Evolutionary conservation across 2,113 vertebrate species (phyloP).

Genomic region (Lampris incognitus): DNA sequence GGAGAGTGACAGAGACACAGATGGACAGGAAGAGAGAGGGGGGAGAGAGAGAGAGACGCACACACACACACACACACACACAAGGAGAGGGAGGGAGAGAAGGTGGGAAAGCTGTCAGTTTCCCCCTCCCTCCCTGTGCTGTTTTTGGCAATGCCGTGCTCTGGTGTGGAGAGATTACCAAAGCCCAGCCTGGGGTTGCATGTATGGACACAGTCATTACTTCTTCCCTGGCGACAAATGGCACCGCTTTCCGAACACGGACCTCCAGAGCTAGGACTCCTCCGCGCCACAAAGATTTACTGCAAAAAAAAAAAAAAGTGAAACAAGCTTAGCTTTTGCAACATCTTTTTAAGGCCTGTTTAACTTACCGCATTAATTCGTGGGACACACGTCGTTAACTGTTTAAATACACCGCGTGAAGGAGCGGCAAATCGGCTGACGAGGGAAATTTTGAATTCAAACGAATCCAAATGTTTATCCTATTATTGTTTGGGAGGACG

Average conservation of each 20-base stretch:
- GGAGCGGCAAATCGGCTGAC: slow-evolving; percentile 47
- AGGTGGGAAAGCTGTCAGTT: slow-evolving; percentile 65
- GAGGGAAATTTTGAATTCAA: neutral
- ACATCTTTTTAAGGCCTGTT: slow-evolving; percentile 61
- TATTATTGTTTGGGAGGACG: slow-evolving; percentile 17
- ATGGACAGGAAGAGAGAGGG: slow-evolving; percentile 59
- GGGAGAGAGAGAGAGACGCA: slow-evolving; percentile 51
- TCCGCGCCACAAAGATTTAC: slow-evolving; percentile 1
- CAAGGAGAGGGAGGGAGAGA: slow-evolving; percentile 55
- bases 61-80: slow-evolving; percentile 71
- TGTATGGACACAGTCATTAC: slow-evolving; percentile 77
- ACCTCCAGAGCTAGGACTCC: slow-evolving; percentile 22
- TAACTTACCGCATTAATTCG: slow-evolving; percentile 52
- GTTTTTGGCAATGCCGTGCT: slow-evolving; percentile 61
- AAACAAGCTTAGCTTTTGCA: slow-evolving; percentile 54
- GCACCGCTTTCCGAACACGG: slow-evolving; percentile 48
- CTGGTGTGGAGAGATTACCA: slow-evolving; percentile 77
- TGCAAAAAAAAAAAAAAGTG: slow-evolving; percentile 60
- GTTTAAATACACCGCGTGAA: slow-evolving; percentile 32
- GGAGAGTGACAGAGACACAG: slow-evolving; percentile 72
- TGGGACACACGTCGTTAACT: slow-evolving; percentile 50
- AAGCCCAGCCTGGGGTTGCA: slow-evolving; percentile 73
- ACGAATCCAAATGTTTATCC: slow-evolving; percentile 55
- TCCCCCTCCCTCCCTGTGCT: slow-evolving; percentile 48
- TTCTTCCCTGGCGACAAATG: slow-evolving; percentile 69